phyloP scores from a whole-genome alignment of 2,113 vertebrate genomes.

The Tychaedon coryphoeus region DNA sequence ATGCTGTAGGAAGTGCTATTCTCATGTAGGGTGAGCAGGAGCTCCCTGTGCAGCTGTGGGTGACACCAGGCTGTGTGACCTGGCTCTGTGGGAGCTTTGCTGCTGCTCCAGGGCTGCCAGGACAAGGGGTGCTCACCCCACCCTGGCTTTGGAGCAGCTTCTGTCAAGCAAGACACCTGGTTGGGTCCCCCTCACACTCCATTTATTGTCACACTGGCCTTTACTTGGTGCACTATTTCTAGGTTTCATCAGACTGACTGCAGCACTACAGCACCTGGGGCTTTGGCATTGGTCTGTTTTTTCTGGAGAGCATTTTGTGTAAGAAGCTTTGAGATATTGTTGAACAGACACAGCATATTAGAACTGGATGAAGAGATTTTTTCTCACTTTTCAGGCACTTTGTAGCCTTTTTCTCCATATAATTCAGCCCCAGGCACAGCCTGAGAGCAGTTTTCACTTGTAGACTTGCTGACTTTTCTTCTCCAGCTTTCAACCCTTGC shows the following conservation, averaged over 20 bases:
- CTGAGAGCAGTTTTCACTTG: neutral
- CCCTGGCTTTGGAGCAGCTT: neutral
- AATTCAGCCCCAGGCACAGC: neutral
- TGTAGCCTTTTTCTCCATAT: neutral
- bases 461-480: neutral
- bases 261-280: fast-evolving
- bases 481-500: neutral
- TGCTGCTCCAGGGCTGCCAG: neutral
- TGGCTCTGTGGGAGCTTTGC: neutral
- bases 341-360: neutral
- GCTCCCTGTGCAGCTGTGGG: neutral
- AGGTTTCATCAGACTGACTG: neutral
- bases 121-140: neutral
- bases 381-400: neutral
- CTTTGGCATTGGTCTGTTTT: neutral
- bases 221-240: neutral
- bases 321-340: neutral
- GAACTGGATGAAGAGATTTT: neutral
- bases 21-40: neutral
- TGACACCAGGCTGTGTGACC: neutral
- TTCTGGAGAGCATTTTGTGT: neutral
- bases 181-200: fast-evolving
- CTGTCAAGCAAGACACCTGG: no score
- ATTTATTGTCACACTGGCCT: neutral
- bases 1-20: neutral